Evolutionary conservation across 2,888 invertebrate genomes (phyloP), one percentile per base, ranked within the genome.

Genomic region (Yponomeuta malinellus): DNA sequence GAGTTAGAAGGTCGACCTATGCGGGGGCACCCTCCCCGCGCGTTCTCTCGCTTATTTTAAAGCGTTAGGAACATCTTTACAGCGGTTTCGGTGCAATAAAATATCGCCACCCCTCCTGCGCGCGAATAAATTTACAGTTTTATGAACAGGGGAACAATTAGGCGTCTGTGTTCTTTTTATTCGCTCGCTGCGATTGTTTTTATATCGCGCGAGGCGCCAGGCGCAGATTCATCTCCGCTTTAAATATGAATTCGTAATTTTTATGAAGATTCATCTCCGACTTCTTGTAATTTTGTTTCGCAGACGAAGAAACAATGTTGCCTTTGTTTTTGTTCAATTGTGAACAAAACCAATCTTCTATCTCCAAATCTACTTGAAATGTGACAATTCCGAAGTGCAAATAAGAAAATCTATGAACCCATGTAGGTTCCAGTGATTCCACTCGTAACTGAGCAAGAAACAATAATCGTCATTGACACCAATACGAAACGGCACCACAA

Each of bases 111-210:
- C 90, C 90, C 87, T 85, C 79, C 84, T 78, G 81, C 79, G 83
- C 80, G 85, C 85, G 86, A 90, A 86, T 88, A 89, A 90, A 89
- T 91, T 90, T 89, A 90, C 90, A 90, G 88, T 92, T 92, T 91
- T 87, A 91, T 90, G 90, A 92, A 90, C 90, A 87, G 86, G 90
- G 90, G 89, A 89, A 90, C 90, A 91, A 92, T 92, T 92, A 92
- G 90, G 89, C 83, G 83, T 83, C 83, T 82, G 83, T 88, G 83
- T 89, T 89, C 85, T 89, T 90, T 59, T 89, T 87, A 87, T 87
- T 89, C 83, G 85, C 86, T 82, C 79, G 79, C 83, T 84, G 83
- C 86, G 89, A 89, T 89, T 90, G 87, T 90, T 88, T 88, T 87
- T 87, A 85, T 78, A 75, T 78, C 76, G 79, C 81, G 78, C 52